Evolutionary conservation across 2,797 vertebrate genomes (phyloP).

Genomic region (Myioborus miniatus): DNA sequence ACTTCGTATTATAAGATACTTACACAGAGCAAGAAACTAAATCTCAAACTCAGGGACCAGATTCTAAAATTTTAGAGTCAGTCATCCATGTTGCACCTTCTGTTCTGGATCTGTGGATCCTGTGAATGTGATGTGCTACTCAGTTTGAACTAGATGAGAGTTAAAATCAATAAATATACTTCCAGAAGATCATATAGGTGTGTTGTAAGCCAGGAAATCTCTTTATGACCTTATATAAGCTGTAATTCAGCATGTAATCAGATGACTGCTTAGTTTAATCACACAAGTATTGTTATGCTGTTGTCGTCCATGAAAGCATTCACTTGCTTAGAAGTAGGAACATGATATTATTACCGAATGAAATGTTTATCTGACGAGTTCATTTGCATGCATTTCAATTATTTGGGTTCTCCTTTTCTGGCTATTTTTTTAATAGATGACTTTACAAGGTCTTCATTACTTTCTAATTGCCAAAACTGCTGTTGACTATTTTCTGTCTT

Average conservation of each 20-base stretch:
- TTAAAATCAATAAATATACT: neutral
- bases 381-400: neutral
- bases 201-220: neutral
- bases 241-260: neutral
- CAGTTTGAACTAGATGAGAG: neutral
- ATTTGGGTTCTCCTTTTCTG: neutral
- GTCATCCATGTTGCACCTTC: neutral
- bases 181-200: neutral
- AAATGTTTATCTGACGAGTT: neutral
- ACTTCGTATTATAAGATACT: neutral
- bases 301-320: neutral
- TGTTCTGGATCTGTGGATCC: neutral
- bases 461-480: neutral
- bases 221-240: neutral
- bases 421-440: neutral
- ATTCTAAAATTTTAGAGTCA: neutral
- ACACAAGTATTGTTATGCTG: neutral
- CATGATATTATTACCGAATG: neutral
- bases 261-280: neutral
- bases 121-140: fast-evolving
- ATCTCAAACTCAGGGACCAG: neutral
- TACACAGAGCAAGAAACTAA: neutral
- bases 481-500: neutral
- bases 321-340: neutral
- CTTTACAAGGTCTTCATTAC: neutral